phyloP scores from a whole-genome alignment of 2,113 vertebrate species.

The Nesogale talazaci region DNA sequence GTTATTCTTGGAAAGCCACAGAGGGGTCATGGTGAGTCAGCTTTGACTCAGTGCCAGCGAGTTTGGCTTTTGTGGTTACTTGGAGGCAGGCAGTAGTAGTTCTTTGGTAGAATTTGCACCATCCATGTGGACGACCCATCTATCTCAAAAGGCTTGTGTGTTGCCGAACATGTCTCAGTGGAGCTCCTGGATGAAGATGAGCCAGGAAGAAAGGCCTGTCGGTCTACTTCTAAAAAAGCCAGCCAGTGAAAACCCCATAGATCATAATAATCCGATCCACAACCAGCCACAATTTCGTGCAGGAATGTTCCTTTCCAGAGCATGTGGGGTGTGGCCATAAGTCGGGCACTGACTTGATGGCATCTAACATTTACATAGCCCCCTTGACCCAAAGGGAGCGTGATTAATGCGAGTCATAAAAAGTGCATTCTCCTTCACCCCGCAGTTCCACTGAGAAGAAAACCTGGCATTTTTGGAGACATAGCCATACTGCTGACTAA shows the following conservation, averaged over 20 bases:
- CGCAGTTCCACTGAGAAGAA: background rate
- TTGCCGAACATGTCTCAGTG: background rate
- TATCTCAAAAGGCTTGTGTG: background rate
- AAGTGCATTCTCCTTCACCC: background rate
- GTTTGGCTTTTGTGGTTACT: background rate
- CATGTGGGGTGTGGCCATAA: background rate
- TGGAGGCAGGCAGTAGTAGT: no score
- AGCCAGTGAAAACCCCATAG: background rate
- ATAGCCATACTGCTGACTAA: background rate
- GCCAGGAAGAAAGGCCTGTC: background rate
- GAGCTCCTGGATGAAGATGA: background rate
- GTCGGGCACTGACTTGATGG: background rate
- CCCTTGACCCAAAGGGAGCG: background rate
- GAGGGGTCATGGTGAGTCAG: no score
- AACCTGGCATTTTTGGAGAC: background rate
- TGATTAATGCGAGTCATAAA: background rate
- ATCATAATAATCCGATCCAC: background rate
- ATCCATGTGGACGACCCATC: background rate
- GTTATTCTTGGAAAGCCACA: no score
- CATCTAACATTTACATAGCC: background rate
- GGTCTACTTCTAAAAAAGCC: background rate
- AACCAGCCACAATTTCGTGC: background rate
- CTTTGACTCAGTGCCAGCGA: no score
- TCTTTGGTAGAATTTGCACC: no score
- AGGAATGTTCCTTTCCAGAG: background rate